Evolutionary conservation across 2,113 vertebrate genomes (phyloP).

Genomic region (Chloropsis hardwickii): DNA sequence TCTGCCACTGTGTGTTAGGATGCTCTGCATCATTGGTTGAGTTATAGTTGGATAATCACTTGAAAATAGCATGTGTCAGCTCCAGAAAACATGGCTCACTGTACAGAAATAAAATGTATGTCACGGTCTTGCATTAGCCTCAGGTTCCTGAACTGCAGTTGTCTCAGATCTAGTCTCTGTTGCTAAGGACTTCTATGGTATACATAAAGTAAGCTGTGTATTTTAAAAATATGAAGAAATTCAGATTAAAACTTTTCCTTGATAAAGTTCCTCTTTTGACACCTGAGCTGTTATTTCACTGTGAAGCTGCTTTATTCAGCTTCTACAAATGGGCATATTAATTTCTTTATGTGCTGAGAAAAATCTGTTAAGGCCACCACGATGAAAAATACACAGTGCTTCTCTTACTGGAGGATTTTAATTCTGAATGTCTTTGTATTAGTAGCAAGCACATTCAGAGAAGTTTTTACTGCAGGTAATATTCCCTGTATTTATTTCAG

Average conservation of each 20-base stretch:
- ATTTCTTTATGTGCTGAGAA: background rate
- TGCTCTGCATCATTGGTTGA: background rate
- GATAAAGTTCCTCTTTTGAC: background rate
- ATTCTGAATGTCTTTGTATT: background rate
- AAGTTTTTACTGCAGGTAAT: background rate
- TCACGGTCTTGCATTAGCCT: background rate
- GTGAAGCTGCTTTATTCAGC: background rate
- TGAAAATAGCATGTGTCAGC: background rate
- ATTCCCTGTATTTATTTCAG: background rate
- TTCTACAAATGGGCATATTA: background rate
- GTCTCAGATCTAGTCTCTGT: background rate
- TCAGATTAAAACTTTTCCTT: background rate
- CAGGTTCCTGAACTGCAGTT: background rate
- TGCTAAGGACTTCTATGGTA: background rate
- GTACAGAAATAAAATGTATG: background rate
- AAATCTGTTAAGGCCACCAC: background rate
- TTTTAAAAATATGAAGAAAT: background rate
- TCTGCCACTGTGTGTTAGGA: background rate
- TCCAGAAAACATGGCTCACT: background rate
- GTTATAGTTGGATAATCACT: background rate
- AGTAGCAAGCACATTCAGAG: background rate
- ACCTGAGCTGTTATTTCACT: background rate
- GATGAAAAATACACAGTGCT: background rate
- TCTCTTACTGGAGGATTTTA: background rate
- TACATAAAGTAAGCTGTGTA: fast-evolving